Percentiles rank a stretch among this genome's conserved stretches.
Conservation (phyloP, 2,113 vertebrate genomes). For the Corapipo altera region DNA sequence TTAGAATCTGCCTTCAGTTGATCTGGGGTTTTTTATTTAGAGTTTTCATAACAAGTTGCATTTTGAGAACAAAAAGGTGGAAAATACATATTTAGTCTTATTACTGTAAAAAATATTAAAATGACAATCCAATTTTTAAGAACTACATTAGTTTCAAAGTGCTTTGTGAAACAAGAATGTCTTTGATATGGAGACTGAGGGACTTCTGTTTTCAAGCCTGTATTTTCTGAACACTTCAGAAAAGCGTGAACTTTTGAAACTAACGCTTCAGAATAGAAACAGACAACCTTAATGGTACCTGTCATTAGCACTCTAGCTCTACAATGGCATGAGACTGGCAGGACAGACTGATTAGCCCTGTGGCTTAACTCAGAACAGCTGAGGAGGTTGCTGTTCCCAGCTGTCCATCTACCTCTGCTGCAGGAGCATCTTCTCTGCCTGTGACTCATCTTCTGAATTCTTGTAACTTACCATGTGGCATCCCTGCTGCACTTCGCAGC, state of each 20-base stretch:
- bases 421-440: not conserved
- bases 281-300: not conserved
- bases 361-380: not conserved
- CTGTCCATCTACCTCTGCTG: not conserved
- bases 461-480: not conserved
- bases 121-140: not conserved
- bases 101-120: not conserved
- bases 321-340: not conserved
- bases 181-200: not conserved
- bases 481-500: accelerated
- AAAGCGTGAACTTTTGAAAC: not conserved
- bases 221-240: not conserved
- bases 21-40: not conserved
- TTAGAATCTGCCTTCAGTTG: not conserved
- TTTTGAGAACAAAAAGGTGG: not conserved
- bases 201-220: not conserved
- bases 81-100: not conserved
- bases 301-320: not conserved
- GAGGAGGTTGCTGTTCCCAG: not conserved
- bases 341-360: not conserved
- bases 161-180: not conserved
- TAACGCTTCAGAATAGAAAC: not conserved
- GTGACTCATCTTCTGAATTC: not conserved
- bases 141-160: not conserved
- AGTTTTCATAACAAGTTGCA: not conserved